Percentiles rank a stretch among this genome's conserved stretches.
phyloP scores from a whole-genome alignment of 2,113 vertebrate species.

The Leiothrix lutea region DNA sequence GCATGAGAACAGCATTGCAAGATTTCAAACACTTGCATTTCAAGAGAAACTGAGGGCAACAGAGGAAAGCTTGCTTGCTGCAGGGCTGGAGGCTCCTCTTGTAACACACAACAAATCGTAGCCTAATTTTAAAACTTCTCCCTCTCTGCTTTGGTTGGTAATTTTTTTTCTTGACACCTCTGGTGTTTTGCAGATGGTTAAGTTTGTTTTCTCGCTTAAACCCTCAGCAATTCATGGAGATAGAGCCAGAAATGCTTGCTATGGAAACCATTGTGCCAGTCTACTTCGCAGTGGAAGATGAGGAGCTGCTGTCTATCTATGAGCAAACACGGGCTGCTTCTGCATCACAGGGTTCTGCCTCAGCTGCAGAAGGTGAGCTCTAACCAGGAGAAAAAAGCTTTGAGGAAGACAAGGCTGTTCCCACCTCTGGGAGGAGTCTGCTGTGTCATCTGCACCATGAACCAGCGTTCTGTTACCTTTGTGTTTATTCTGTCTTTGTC shows the following conservation, averaged over 20 bases:
- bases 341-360: conserved; percentile 87
- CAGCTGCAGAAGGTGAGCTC: conserved; percentile 89
- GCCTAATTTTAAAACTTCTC: neutral
- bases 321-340: conserved; percentile 91
- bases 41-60: too few relatives aligned
- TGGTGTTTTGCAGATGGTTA: neutral
- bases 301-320: conserved; percentile 94
- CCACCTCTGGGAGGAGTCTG: neutral
- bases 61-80: neutral
- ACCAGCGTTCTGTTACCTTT: neutral
- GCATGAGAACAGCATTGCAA: too few relatives aligned
- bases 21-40: too few relatives aligned
- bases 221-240: conserved; percentile 95
- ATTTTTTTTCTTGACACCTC: neutral
- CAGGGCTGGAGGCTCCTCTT: neutral
- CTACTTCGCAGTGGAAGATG: conserved; percentile 95
- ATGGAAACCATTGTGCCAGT: conserved; percentile 95
- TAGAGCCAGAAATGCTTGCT: conserved; percentile 95
- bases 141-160: neutral
- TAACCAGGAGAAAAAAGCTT: neutral
- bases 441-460: neutral
- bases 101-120: neutral
- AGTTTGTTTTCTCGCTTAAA: neutral
- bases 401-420: neutral
- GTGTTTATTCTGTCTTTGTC: neutral